phyloP scores from a whole-genome alignment of 2,888 invertebrate genomes.

The Habroteleia sp. region DNA sequence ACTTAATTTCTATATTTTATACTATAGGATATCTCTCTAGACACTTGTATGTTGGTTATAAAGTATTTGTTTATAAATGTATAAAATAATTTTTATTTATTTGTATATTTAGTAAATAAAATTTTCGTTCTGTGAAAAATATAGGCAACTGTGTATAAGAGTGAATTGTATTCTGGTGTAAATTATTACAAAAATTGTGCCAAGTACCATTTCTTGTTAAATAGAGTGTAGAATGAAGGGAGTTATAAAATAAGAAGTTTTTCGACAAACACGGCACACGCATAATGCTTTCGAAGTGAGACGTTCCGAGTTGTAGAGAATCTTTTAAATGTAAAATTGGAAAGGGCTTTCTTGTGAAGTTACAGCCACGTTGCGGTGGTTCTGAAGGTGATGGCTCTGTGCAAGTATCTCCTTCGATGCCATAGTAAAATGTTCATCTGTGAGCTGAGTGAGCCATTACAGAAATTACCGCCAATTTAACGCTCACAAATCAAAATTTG shows the following conservation, averaged over 20 bases:
- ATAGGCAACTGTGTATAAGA: too few species aligned
- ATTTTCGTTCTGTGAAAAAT: too few species aligned
- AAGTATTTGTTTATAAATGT: too few species aligned
- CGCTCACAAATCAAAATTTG: slow-evolving; percentile 80
- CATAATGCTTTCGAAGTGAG: slow-evolving; percentile 71
- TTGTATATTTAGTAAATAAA: too few species aligned
- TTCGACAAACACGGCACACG: slow-evolving; percentile 28
- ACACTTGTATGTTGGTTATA: too few species aligned
- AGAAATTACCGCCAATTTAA: slow-evolving; percentile 79
- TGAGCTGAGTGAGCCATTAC: slow-evolving; percentile 78
- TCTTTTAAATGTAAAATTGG: slow-evolving; percentile 72
- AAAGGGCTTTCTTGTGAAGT: slow-evolving; percentile 76
- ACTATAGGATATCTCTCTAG: too few species aligned
- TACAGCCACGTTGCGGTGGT: slow-evolving; percentile 72
- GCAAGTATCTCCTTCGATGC: slow-evolving; percentile 65
- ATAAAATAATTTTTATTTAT: too few species aligned
- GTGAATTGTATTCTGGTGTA: not conserved
- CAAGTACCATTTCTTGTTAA: slow-evolving; percentile 22
- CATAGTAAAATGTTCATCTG: slow-evolving; percentile 68
- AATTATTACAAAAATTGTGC: slow-evolving; percentile 14
- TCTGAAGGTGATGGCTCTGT: slow-evolving; percentile 74
- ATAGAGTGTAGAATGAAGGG: slow-evolving; percentile 12
- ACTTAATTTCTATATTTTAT: too few species aligned
- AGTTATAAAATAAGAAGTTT: slow-evolving; percentile 32
- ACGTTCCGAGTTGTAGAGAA: slow-evolving; percentile 76